These are phyloP conservation scores for Muscicapa comitata DNA, from an alignment of 2,797 vertebrate species.

Conservation along the genomic window DNA sequence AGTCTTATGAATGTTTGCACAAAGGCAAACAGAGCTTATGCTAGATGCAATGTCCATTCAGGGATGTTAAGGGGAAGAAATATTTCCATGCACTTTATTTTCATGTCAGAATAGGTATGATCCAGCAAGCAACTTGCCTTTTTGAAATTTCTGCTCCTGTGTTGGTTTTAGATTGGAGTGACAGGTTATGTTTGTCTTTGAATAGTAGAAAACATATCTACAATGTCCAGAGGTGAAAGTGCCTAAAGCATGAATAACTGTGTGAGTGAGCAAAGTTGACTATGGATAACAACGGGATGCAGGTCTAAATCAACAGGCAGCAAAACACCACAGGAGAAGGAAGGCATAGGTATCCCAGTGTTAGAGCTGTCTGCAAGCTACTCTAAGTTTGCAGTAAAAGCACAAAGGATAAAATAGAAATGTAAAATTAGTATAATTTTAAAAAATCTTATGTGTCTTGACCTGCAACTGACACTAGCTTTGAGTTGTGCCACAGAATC, in stretches of 20 bases:
- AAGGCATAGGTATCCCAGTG: neutral
- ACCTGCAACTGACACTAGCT: conserved; percentile 15
- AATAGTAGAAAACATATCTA: neutral
- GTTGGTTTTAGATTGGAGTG: neutral
- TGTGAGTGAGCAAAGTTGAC: neutral
- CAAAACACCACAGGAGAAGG: neutral
- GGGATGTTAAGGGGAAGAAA: neutral
- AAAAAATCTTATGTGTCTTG: neutral
- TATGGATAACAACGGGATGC: neutral
- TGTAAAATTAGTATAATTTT: neutral
- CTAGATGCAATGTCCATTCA: neutral
- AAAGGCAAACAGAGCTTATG: neutral
- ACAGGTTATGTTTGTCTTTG: neutral
- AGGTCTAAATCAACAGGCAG: neutral
- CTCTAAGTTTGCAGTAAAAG: neutral
- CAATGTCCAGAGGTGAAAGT: neutral
- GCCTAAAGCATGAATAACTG: neutral
- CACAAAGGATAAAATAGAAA: conserved; percentile 21
- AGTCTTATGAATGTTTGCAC: neutral
- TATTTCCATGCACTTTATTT: fast-evolving
- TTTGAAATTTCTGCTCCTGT: neutral
- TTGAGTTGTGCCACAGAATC: neutral
- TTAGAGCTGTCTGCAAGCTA: neutral
- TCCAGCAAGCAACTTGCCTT: neutral
- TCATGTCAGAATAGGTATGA: neutral